phyloP scores from a whole-genome alignment of 2,888 invertebrate species.

The Willowsia nigromaculata region DNA sequence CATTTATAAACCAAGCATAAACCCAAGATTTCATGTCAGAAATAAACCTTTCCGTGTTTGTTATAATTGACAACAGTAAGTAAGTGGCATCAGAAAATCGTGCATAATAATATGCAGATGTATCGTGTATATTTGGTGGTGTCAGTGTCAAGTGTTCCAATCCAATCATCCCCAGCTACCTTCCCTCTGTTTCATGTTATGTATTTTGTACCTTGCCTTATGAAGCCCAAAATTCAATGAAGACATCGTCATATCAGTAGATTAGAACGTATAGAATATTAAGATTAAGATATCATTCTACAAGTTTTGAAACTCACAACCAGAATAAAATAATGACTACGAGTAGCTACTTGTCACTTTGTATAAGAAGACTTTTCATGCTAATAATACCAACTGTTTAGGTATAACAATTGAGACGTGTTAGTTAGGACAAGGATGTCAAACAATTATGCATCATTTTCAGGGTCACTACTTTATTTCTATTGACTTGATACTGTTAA shows the following conservation, averaged over 20 bases:
- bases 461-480: conserved; percentile 19
- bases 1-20: background rate
- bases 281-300: conserved; percentile 33
- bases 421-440: background rate
- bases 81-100: conserved; percentile 5
- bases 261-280: too few relatives aligned
- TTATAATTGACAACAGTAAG: background rate
- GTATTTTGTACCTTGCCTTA: background rate
- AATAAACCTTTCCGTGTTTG: conserved; percentile 12
- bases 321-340: background rate
- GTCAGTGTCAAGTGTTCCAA: background rate
- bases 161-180: conserved; percentile 1
- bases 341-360: background rate
- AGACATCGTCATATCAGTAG: conserved; percentile 51
- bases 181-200: background rate
- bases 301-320: conserved; percentile 38
- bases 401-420: too few relatives aligned
- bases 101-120: background rate
- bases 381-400: background rate
- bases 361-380: too few relatives aligned
- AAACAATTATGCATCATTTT: conserved; percentile 5
- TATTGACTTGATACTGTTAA: conserved; percentile 6
- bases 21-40: background rate
- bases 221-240: conserved; percentile 11
- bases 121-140: background rate